Evolutionary conservation across 2,113 vertebrate species (phyloP).

Genomic region (Turnix velox): DNA sequence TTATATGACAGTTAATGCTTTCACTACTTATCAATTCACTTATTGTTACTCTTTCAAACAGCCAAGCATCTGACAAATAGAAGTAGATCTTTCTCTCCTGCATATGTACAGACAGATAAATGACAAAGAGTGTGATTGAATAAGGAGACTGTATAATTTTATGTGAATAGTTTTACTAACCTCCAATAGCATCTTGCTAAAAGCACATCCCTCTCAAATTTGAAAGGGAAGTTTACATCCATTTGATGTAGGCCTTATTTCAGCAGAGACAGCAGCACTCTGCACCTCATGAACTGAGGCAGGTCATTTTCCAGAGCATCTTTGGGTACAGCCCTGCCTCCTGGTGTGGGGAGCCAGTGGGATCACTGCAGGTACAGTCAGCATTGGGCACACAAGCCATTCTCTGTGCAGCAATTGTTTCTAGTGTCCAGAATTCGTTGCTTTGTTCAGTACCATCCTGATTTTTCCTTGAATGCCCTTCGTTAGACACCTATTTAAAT

Average conservation of each 20-base stretch:
- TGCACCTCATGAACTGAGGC: background rate
- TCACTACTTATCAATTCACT: constrained; percentile 70
- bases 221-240: background rate
- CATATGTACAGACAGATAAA: constrained; percentile 32
- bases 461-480: background rate
- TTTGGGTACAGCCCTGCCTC: rapidly evolving
- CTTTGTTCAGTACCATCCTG: background rate
- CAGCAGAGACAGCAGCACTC: background rate
- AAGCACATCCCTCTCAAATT: background rate
- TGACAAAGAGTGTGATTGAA: background rate
- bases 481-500: background rate
- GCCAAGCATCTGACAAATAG: constrained; percentile 46
- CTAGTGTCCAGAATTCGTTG: rapidly evolving
- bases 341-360: rapidly evolving
- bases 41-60: constrained; percentile 50
- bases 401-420: rapidly evolving
- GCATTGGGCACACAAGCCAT: rapidly evolving
- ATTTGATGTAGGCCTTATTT: background rate
- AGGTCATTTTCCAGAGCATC: background rate
- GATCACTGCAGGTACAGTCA: rapidly evolving
- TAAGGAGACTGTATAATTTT: constrained; percentile 4
- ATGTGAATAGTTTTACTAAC: background rate
- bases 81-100: constrained; percentile 31
- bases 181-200: background rate
- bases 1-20: constrained; percentile 66